Conservation (phyloP, 2,113 vertebrate species). For the Heterocephalus glaber region DNA sequence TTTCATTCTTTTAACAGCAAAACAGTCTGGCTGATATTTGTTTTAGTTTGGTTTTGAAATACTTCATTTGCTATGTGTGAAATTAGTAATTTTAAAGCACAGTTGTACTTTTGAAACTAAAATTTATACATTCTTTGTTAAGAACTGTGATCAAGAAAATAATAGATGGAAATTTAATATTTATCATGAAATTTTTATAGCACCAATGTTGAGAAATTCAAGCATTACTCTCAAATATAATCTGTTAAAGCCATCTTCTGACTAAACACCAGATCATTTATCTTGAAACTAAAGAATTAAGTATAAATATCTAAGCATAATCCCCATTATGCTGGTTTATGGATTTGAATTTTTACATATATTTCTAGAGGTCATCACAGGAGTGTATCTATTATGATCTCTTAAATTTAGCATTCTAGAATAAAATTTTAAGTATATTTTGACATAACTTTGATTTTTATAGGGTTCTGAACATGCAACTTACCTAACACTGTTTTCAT, state of each 20-base stretch:
- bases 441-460: not conserved
- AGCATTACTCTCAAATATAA: not conserved
- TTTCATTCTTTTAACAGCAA: not conserved
- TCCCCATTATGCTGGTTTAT: not conserved
- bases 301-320: conserved; percentile 26
- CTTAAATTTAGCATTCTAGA: not conserved
- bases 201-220: conserved; percentile 8
- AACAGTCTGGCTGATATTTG: not conserved
- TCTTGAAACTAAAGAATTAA: conserved; percentile 14
- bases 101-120: not conserved
- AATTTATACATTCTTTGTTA: not conserved
- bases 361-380: not conserved
- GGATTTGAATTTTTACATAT: not conserved
- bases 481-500: not conserved
- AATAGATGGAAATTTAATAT: not conserved
- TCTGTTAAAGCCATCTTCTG: not conserved
- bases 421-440: not conserved
- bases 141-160: not conserved
- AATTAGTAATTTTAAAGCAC: not conserved
- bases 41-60: not conserved
- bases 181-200: not conserved
- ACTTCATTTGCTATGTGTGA: not conserved
- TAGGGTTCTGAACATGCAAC: not conserved
- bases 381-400: not conserved
- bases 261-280: not conserved